Base-by-base conservation (phyloP, 2,797 vertebrate species). In the Sylvilagus floridanus region DNA sequence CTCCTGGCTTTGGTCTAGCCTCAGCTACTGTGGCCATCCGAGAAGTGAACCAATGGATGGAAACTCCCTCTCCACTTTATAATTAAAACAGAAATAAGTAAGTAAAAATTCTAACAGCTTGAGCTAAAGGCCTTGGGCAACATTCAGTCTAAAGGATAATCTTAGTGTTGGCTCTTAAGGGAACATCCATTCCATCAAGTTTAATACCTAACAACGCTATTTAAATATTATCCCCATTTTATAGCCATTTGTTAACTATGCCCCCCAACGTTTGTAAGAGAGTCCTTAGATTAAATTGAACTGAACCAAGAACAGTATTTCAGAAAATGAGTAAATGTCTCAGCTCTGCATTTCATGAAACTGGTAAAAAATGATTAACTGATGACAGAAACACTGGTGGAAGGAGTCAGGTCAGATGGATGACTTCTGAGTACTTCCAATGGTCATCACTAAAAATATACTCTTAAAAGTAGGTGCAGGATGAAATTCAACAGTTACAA, bases 251-350 rank as follows among this genome's bases (percentile, higher is more conserved):
- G 5, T 66, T 87, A 75, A 75, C 84, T 88, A 88, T 65, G n/a
- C 4, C 21, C 42, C 16, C 69, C 6, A 71, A 65, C 83, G 47
- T 77, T 90, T 92, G 88, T 24, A 88, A 62, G 69, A 47, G 35
- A 83, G 47, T 62, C 24, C 71, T 88, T 76, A 78, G 7, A 81
- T 57, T 66, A 73, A 90, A 90, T 66, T 14, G 32, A 75, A 72
- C 12, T 85, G 30, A 79, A 69, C 1, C 22, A 93, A 84, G 42
- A 92, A 37, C 65, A 94, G 10, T 63, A 87, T 84, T 94, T 87
- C 73, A 92, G 68, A 47, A 92, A 86, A 83, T 47, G 37, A 96
- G 54, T 84, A 90, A 68, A 93, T 50, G 28, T 26, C 13, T 21
- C 79, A 83, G 5, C 57, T 89, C 2, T 37, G 3, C 52, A 88